Evolutionary conservation across 1,140 invertebrate species (phyloP).

Genomic region (Anoplophora glabripennis): DNA sequence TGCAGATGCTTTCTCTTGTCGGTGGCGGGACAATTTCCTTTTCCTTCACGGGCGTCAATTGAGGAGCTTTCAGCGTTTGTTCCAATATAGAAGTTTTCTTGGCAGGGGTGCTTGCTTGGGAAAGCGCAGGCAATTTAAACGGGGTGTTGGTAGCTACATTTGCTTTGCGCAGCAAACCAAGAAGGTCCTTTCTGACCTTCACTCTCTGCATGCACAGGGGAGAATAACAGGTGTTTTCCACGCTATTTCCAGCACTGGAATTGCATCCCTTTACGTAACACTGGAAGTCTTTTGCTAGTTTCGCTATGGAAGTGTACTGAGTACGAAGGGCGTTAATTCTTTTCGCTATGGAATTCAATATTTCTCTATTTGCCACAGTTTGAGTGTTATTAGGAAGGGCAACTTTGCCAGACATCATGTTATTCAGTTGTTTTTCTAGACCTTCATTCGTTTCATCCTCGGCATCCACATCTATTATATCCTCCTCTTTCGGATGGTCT

Average conservation of each 20-base stretch:
- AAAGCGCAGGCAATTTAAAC: slow-evolving; percentile 27
- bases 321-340: slow-evolving; percentile 63
- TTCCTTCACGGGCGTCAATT: slow-evolving; percentile 12
- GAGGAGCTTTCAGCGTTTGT: slow-evolving; percentile 51
- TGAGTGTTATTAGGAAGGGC: slow-evolving; percentile 19
- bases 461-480: slow-evolving; percentile 54
- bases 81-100: slow-evolving; percentile 53
- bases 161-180: slow-evolving; percentile 63
- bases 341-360: slow-evolving; percentile 57
- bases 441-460: slow-evolving; percentile 62
- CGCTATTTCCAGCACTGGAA: slow-evolving; percentile 52
- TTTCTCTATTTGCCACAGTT: slow-evolving; percentile 46
- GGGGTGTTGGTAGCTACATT: slow-evolving; percentile 42
- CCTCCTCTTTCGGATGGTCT: slow-evolving; percentile 49
- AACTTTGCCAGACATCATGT: slow-evolving; percentile 48
- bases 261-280: slow-evolving; percentile 73
- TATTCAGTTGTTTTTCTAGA: slow-evolving; percentile 48
- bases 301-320: slow-evolving; percentile 63
- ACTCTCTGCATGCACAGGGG: slow-evolving; percentile 70
- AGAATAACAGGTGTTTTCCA: slow-evolving; percentile 70
- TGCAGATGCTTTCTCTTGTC: slow-evolving; percentile 50
- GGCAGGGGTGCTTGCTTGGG: slow-evolving; percentile 15
- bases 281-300: slow-evolving; percentile 59
- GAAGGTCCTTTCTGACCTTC: slow-evolving; percentile 64
- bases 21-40: slow-evolving; percentile 21